Evolutionary conservation across 2,888 invertebrate species (phyloP), one percentile per base, ranked within the genome.

Genomic region (Phlogophora meticulosa): DNA sequence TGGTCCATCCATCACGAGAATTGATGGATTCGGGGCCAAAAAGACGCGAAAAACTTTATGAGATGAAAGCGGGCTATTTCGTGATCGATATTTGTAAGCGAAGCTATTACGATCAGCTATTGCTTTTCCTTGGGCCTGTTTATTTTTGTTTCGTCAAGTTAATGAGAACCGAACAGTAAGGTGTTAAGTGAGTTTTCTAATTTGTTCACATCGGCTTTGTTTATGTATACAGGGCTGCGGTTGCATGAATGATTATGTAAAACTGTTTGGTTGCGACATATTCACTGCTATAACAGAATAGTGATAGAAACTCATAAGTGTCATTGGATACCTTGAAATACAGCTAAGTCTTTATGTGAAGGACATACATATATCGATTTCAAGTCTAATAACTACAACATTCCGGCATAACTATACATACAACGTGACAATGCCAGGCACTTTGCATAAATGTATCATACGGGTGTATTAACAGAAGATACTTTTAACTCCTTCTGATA

Each of bases 11-110:
- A 94, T 95, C 95, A 94, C 87, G 83, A 88, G 93, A 94, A 95
- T 95, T 95, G 95, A 95, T 95, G 95, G 93, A 95, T 94, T 94
- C 82, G 90, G 94, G 92, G 83, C 94, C 93, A 95, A 95, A 95
- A 95, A 90, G 92, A 93, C 76, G 88, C 87, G 89, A 90, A 91
- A 92, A 90, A 92, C 85, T 85, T 83, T 65, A 83, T 85, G 88
- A 91, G 92, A 94, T 93, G 93, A 93, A 94, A 94, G 94, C 90
- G 88, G 87, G 82, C 90, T 88, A 92, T 92, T 94, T 91, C 85
- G 88, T 85, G 88, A 90, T 90, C 87, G 87, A 89, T 91, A 90
- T 93, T 92, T 89, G 89, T 92, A 93, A 93, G 91, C 89, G 92
- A 90, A 87, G 91, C 92, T 90, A 88, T 92, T 91, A 92, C 87